Base-by-base conservation (phyloP, 2,888 invertebrate species). In the Eilema sororculum region DNA sequence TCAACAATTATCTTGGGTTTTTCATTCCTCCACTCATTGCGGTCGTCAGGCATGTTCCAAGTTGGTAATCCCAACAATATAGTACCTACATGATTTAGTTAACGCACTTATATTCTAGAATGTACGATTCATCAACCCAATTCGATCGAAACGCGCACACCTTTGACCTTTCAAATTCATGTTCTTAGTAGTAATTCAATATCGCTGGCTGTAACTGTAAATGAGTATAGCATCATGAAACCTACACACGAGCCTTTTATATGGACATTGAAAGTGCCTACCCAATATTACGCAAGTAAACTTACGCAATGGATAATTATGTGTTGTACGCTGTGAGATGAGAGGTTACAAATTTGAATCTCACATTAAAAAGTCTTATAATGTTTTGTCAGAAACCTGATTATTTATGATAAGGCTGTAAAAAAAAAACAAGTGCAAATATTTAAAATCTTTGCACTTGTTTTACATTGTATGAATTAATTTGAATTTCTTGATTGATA, bases 111-210 rank as follows among this genome's bases (percentile, higher is more conserved):
- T 6, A 25, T 13, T 22, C 12, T 58, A 58, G 57, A 24, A 24
- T 25, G 25, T 22, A 58, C 12, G 12, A 22, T 25, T 58, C 22
- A 22, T 58, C 25, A 58, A 22, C 57, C 13, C 16, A 13, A 22
- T 60, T 60, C n/a, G 30, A 60, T 60, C 20, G 30, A 60, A 60
- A 60, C 30, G 2, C 57, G 10, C 57, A 24, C 60, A 60, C 60
- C 30, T 33, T 59, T 28, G 28, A 60, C 60, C 30, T 60, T 60
- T 30, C 16, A 10, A 33, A 30, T 30, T 60, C 20, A n/a, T 28
- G 25, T 60, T 60, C 59, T 30, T 30, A 60, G 28, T n/a, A 30
- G 59, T 30, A 60, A 60, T 59, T 60, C 59, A 60, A 30, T 30
- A 30, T 30, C 16, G 59, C 28, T 30, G 25, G 28, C 30, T 30